Evolutionary conservation across 2,113 vertebrate genomes (phyloP), one percentile per base, ranked within the genome.

Genomic region (Oryzias curvinotus): DNA sequence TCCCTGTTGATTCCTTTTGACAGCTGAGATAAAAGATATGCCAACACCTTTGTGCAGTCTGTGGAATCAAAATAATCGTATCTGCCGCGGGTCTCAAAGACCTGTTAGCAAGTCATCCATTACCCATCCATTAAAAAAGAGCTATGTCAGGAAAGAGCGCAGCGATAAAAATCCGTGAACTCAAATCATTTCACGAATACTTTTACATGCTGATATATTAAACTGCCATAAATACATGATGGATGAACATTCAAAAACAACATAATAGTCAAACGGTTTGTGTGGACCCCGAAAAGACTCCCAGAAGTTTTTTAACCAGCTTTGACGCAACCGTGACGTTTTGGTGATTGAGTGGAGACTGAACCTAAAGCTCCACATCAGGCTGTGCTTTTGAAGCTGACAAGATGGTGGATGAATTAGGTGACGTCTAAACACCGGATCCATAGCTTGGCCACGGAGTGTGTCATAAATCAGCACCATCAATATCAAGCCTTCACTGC

Each of bases 401-500:
- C 73, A 15, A 61, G 58, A 43, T 5, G 71, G 44, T 28, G 65
- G 75, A 85, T 82, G 75, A 85, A 87, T 84, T 70, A 76, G 81
- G 83, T 78, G 83, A 63, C 17, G 48, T 73, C 71, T 81, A 84
- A 87, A 81, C 73, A 80, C 57, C 36, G 6, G 58, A 82, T 70
- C 64, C 16, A 14, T 49, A 45, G 70, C 59, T 65, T 5, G 51
- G 60, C 73, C 82, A 80, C 16, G 48, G 13, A 84, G 28, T 17
- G 65, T 21, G 52, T 63, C 12, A 74, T 85, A 78, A 87, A 90
- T 87, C 83, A 86, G 25, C 16, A 18, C 8, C 23, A 56, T 36
- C 14, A 56, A 78, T 49, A 80, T 71, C 52, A 36, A 46, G 36
- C 55, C 67, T 62, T 56, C 65, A 47, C 42, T 41, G 43, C 52